Evolutionary conservation across 2,113 vertebrate genomes (phyloP).

Genomic region (Gambusia affinis): DNA sequence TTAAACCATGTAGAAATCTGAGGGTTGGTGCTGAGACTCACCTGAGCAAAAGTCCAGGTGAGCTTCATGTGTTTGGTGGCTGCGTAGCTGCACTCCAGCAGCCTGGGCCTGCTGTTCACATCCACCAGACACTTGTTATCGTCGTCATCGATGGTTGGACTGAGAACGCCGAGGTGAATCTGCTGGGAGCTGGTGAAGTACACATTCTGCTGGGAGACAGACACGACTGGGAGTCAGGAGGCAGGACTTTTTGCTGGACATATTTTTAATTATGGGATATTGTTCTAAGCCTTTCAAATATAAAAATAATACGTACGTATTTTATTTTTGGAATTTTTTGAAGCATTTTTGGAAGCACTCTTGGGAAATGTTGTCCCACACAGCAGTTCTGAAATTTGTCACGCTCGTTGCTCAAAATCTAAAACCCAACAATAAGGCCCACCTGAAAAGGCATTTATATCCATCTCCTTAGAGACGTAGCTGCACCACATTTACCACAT

Average conservation of each 20-base stretch:
- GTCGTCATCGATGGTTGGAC: conserved; percentile 92
- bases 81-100: conserved; percentile 96
- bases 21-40: not conserved
- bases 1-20: not conserved
- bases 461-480: no score
- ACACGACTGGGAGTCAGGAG: not conserved
- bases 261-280: not conserved
- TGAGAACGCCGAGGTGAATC: conserved; percentile 90
- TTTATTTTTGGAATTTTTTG: no score
- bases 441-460: no score
- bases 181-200: conserved; percentile 94
- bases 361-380: not conserved
- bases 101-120: conserved; percentile 91
- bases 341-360: not conserved
- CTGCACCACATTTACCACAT: no score
- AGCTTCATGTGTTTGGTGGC: conserved; percentile 95
- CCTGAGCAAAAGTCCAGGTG: conserved; percentile 95
- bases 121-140: conserved; percentile 98
- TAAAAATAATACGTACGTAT: no score
- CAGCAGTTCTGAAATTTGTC: not conserved
- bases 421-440: not conserved
- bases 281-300: no score
- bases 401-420: not conserved
- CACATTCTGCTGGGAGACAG: conserved; percentile 84
- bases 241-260: not conserved